Evolutionary conservation across 1,140 invertebrate genomes (phyloP), one percentile per base, ranked within the genome.

Genomic region (Neomicropteryx cornuta): DNA sequence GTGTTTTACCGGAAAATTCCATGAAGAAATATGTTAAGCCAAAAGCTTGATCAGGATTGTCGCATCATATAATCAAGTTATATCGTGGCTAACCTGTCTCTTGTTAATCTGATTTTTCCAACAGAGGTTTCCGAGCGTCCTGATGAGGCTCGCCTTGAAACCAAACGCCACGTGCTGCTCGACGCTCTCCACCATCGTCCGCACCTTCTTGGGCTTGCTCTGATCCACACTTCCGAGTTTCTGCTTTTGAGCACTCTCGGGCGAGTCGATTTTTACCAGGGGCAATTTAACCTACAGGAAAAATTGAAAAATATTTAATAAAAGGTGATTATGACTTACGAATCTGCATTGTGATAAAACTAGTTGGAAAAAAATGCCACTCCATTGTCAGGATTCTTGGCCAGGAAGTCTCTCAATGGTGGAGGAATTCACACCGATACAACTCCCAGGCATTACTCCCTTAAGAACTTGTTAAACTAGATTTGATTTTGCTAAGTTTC

Each of bases 71-170:
- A 5, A 32, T 13, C 22, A 24, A n/a, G n/a, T n/a, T n/a, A n/a
- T n/a, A n/a, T n/a, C n/a, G n/a, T n/a, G n/a, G n/a, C n/a, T n/a
- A 56, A 85, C 82, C 64, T 75, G 56, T 67, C 77, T 69, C 59
- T 87, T 83, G 53, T 78, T 81, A 19, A 61, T 58, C 51, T 67
- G 67, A 51, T 79, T 71, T 38, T 71, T 71, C 63, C 76, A 76
- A 33, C 70, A 71, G 33, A 86, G 54, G 60, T 87, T 88, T n/a
- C 76, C 83, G 30, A 87, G 68, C 0, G 83, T 59, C 27, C 79
- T 56, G 24, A 87, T 75, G 2, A 87, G 53, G 42, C 71, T 68
- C 14, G 73, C 75, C 63, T 86, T 86, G 49, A 88, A 80, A 2
- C 81, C 79, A 62, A 76, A 83, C 1, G 66, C 63, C 2, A 68